Base-by-base conservation (phyloP, 2,888 invertebrate species). In the Xylophagus ater region DNA sequence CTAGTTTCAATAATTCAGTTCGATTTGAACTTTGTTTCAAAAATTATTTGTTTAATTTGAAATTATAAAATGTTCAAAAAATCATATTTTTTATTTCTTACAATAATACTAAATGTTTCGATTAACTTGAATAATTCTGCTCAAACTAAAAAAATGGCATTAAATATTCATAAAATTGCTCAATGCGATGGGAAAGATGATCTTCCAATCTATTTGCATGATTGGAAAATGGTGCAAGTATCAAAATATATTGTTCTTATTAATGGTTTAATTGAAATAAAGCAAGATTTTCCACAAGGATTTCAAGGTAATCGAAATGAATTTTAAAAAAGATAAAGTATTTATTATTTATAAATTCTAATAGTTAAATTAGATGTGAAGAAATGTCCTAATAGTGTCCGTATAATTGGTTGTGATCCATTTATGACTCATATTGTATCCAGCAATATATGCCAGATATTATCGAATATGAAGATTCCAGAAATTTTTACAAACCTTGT, bases 401-500 rank as follows among this genome's bases (percentile, higher is more conserved):
- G 33, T 4, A 15, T 33, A 5, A 32, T 26, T 8, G 25, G 32
- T 26, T 38, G 38, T 17, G 38, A 38, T 19, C 21, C 25, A 10
- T 38, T 38, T 14, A 38, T 33, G 7, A 33, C 17, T 20, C 31
- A 33, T 17, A 32, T 38, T n/a, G 32, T 18, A 10, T 3, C 32
- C 4, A 38, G 32, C 25, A 38, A 32, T 26, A 19, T 38, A 12
- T 38, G 38, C 14, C 31, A 19, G 7, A 5, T 38, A n/a, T 8
- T 33, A 7, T n/a, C n/a, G n/a, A n/a, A 25, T 24, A 6, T 19
- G n/a, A 26, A 10, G 3, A n/a, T 24, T 9, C n/a, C 18, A 6
- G 13, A n/a, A 18, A 19, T 13, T 4, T 4, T 25, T 5, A n/a
- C 23, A 12, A 4, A 24, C 18, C 24, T 37, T 23, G 23, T 37